Evolutionary conservation across 2,888 invertebrate species (phyloP).

Genomic region (Netelia virgata): DNA sequence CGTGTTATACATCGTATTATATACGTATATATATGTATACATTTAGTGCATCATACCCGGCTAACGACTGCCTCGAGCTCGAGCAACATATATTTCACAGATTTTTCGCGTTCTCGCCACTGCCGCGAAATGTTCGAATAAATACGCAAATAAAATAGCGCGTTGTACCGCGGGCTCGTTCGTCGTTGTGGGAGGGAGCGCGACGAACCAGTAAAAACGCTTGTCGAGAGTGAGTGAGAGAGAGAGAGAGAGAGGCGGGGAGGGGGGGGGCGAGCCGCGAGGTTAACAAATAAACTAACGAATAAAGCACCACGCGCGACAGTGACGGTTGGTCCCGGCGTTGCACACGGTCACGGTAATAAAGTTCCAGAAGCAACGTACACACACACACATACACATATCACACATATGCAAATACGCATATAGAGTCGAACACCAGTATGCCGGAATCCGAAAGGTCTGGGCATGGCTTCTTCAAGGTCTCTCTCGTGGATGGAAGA

Average conservation of each 20-base stretch:
- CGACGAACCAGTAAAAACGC: slow-evolving; percentile 27
- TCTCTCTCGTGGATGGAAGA: slow-evolving; percentile 40
- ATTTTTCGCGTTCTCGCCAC: slow-evolving; percentile 9
- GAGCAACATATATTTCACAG: background rate
- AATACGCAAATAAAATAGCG: slow-evolving; percentile 28
- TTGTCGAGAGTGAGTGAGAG: background rate
- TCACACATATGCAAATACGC: background rate
- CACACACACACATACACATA: slow-evolving; percentile 7
- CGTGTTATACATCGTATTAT: slow-evolving; percentile 12
- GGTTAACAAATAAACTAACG: slow-evolving; percentile 57
- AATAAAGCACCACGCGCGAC: slow-evolving; percentile 32
- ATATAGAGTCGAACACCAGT: background rate
- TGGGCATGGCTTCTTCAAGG: slow-evolving; percentile 53
- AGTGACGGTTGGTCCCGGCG: slow-evolving; percentile 31
- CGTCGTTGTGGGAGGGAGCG: background rate
- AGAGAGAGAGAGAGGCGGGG: background rate
- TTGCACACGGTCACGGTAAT: slow-evolving; percentile 38
- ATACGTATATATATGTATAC: background rate
- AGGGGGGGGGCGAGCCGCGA: background rate
- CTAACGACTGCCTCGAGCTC: background rate
- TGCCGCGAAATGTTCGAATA: slow-evolving; percentile 7
- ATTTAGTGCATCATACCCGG: slow-evolving; percentile 5
- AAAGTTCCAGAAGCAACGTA: slow-evolving; percentile 53
- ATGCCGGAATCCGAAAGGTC: slow-evolving; percentile 43
- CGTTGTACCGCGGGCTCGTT: background rate